Conservation (phyloP, 2,113 vertebrate species). For the Myrmecophaga tridactyla region DNA sequence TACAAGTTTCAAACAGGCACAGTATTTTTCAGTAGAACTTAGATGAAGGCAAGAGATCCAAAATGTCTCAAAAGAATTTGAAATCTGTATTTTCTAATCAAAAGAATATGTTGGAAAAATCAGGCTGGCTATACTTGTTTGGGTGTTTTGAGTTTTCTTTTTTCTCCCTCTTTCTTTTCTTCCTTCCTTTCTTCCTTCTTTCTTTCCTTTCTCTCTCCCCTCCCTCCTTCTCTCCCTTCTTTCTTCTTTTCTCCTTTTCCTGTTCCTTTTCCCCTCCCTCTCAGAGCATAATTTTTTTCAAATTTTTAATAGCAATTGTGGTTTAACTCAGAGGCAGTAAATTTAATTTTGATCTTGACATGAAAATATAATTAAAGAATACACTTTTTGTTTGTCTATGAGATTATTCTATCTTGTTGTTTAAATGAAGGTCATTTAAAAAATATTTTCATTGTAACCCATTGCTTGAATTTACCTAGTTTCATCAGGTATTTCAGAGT, state of each 20-base stretch:
- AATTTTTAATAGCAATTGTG: not conserved
- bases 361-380: not conserved
- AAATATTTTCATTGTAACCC: not conserved
- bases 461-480: not conserved
- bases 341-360: not conserved
- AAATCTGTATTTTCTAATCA: not conserved
- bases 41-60: not conserved
- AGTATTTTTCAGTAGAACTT: not conserved
- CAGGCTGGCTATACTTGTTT: not conserved
- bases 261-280: too few species aligned
- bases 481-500: not conserved
- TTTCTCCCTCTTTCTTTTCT: too few species aligned
- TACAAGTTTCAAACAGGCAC: too few species aligned
- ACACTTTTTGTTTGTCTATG: not conserved
- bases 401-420: not conserved
- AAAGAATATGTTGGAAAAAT: not conserved
- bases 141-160: not conserved
- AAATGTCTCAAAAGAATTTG: not conserved
- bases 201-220: too few species aligned
- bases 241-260: too few species aligned
- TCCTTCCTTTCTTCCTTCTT: too few species aligned
- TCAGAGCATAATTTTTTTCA: not conserved
- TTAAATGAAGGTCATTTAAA: not conserved
- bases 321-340: not conserved
- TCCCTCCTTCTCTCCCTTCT: too few species aligned